Conservation (phyloP, 2,888 invertebrate species). For the Cephalotes varians region DNA sequence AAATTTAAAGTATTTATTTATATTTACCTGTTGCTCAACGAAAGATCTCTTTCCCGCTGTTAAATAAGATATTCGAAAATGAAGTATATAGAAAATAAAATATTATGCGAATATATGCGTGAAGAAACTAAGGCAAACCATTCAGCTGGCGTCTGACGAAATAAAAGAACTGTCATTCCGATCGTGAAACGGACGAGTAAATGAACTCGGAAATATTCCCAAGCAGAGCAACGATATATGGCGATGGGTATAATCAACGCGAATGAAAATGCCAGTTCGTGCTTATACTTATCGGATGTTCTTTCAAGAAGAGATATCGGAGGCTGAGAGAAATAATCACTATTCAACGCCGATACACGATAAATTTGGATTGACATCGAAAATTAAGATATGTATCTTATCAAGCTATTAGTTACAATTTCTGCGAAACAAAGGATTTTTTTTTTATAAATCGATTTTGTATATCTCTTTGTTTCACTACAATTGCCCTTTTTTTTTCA, state of each 20-base stretch:
- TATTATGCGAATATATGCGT: neutral
- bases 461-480: neutral
- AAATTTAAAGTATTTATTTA: neutral
- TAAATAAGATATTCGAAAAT: neutral
- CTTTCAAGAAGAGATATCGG: neutral
- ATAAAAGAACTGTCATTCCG: slow-evolving; percentile 20
- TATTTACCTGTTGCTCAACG: neutral
- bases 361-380: neutral
- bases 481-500: neutral
- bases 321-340: neutral
- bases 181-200: slow-evolving; percentile 10
- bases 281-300: neutral
- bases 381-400: neutral
- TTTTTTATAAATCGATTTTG: neutral
- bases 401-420: no score
- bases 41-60: neutral
- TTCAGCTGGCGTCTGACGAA: neutral
- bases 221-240: neutral
- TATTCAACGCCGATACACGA: neutral
- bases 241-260: slow-evolving; percentile 32
- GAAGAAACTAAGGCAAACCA: neutral
- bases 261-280: slow-evolving; percentile 49
- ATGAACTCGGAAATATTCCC: slow-evolving; percentile 31
- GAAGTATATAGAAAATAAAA: neutral
- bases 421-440: neutral